These are phyloP conservation scores for Naja naja DNA, from an alignment of 2,113 vertebrate genomes.

Conservation along the genomic window DNA sequence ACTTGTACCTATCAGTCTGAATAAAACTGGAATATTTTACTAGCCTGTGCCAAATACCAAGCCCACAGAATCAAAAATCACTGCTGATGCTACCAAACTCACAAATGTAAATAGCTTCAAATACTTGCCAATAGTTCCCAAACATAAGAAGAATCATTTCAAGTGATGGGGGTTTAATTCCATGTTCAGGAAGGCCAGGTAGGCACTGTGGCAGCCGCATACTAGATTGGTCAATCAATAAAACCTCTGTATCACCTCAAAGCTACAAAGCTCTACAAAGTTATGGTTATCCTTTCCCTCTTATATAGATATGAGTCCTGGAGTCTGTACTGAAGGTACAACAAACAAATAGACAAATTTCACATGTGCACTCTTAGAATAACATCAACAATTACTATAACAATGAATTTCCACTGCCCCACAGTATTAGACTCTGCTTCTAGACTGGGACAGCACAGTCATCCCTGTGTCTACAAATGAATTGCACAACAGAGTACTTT, in stretches of 20 bases:
- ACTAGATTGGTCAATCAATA: not conserved
- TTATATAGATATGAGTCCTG: not conserved
- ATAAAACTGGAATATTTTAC: not conserved
- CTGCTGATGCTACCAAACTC: not conserved
- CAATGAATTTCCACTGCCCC: not conserved
- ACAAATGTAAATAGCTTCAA: not conserved
- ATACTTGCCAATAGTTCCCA: not conserved
- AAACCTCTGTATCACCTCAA: not conserved
- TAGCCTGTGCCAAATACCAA: not conserved
- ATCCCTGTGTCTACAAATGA: not conserved
- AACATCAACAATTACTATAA: not conserved
- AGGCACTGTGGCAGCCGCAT: not conserved
- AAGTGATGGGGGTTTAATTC: not conserved
- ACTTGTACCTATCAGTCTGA: not conserved
- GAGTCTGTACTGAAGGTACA: not conserved
- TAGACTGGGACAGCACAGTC: not conserved
- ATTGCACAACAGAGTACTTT: not conserved
- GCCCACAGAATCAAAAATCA: not conserved
- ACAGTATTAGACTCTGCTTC: not conserved
- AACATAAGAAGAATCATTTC: not conserved
- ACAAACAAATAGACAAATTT: not conserved
- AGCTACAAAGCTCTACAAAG: not conserved
- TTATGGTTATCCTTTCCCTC: not conserved
- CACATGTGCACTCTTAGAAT: not conserved
- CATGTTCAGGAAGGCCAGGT: not conserved